Base-by-base conservation (phyloP, 1,140 invertebrate species). In the Magallana gigas region DNA sequence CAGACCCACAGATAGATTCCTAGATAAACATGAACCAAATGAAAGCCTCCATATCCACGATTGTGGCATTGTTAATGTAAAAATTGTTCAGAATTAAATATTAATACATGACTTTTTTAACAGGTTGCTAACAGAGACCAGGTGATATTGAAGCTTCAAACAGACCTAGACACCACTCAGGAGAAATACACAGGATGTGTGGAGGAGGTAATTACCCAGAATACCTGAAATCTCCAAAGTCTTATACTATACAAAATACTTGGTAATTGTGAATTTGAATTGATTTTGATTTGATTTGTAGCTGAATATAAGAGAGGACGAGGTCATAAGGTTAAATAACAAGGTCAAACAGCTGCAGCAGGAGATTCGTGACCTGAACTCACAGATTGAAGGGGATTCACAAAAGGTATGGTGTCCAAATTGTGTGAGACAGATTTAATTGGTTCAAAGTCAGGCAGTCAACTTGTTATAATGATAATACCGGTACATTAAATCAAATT, bases 331-430 rank as follows among this genome's bases (percentile, higher is more conserved):
- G 48, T 88, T 94, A 57, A 93, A 93, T 83, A 88, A 86, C 5
- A 93, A 92, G 68, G 90, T 93, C n/a, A 93, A 93, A 88, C 91
- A 93, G 87, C 89, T 93, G 7, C 94, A 94, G 89, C 92, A 92
- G 57, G 93, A 94, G 57, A 91, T 93, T 12, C 87, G 92, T 64
- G 91, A 91, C 58, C 87, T 92, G 1, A 90, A 93, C 12, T 76
- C 89, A 16, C 90, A 91, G 60, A 89, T 92, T 16, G 93, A 93
- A 16, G 87, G 91, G 0, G 85, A 90, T 8, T 91, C 91, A n/a
- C 86, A 90, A 56, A 92, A 91, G 91, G 93, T 93, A 86, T 58
- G 48, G 36, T 16, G 23, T 11, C 58, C 36, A n/a, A 58, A 48
- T 59, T 9, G 18, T 80, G 18, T 57, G 8, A 86, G 16, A 48